phyloP scores from a whole-genome alignment of 2,113 vertebrate genomes.

The Silurus glanis region DNA sequence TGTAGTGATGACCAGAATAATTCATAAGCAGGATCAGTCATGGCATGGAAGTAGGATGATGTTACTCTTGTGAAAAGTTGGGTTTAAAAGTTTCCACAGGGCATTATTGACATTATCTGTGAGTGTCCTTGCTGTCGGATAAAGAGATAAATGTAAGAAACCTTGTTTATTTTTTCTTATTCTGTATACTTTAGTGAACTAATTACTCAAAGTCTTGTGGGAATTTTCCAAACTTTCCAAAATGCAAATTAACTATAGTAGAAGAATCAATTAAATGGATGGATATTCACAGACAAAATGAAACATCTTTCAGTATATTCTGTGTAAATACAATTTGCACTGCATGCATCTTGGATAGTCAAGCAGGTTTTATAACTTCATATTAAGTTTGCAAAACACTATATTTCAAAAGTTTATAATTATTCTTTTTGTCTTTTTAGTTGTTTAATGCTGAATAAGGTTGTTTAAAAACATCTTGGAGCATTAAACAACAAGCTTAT shows the following conservation, averaged over 20 bases:
- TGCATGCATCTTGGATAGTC: neutral
- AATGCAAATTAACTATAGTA: neutral
- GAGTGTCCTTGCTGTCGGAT: neutral
- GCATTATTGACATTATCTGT: neutral
- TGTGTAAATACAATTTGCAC: neutral
- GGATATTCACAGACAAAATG: neutral
- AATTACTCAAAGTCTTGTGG: neutral
- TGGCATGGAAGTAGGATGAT: neutral
- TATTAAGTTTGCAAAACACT: neutral
- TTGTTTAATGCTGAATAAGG: no score
- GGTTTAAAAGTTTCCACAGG: neutral
- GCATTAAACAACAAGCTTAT: no score
- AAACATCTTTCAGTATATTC: neutral
- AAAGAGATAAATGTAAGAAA: neutral
- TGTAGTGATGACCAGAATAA: constrained; percentile 51
- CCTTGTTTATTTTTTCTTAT: neutral
- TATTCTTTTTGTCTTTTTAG: no score
- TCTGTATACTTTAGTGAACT: neutral
- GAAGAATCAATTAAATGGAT: neutral
- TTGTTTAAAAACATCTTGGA: no score
- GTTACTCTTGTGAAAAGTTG: neutral
- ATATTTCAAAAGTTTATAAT: no score
- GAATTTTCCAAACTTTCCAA: neutral
- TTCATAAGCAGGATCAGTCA: neutral
- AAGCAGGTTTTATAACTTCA: neutral